Base-by-base conservation (phyloP, 2,888 invertebrate species). In the Drosophila ochracea region DNA sequence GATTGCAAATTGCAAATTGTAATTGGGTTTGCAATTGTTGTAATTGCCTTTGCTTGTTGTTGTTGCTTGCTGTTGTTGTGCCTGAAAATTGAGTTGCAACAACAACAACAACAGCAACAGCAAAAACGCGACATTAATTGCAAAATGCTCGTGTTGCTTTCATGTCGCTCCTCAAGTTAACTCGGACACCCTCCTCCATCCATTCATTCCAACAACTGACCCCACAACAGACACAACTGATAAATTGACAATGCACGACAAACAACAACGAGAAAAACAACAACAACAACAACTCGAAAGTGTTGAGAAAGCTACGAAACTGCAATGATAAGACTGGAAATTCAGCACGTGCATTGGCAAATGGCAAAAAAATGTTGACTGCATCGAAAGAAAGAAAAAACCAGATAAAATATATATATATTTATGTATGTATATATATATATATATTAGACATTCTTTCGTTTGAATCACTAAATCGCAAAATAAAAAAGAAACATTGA, bases 1-100 rank as follows among this genome's bases (percentile, higher is more conserved):
- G 74, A 80, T 78, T 80, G 81, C 78, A 79, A 86, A 86, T 86
- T 78, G 72, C 77, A 78, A 25, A 76, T 86, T 84, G 77, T 78
- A 78, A 78, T 78, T 78, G 81, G 73, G 60, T 76, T 76, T 73
- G 66, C 53, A 78, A 75, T 84, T 86, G 76, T 89, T 88, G 88
- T 80, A 73, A 84, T 82, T 88, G 84, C 50, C 57, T 47, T 66
- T 55, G 30, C 31, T 49, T 49, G 37, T 57, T 59, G 58, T 47
- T 57, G 49, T 41, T 69, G 35, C 13, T 76, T 62, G 37, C 25
- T 43, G 37, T 49, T 84, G 69, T 43, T 84, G 76, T 49, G 64
- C 43, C 50, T 57, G 70, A 59, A 65, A 73, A 71, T 80, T 73
- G 33, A 73, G 67, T 67, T 68, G 41, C 66, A 71, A 54, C 60